Evolutionary conservation across 2,113 vertebrate genomes (phyloP), one percentile per base, ranked within the genome.

Genomic region (Barbus barbus): DNA sequence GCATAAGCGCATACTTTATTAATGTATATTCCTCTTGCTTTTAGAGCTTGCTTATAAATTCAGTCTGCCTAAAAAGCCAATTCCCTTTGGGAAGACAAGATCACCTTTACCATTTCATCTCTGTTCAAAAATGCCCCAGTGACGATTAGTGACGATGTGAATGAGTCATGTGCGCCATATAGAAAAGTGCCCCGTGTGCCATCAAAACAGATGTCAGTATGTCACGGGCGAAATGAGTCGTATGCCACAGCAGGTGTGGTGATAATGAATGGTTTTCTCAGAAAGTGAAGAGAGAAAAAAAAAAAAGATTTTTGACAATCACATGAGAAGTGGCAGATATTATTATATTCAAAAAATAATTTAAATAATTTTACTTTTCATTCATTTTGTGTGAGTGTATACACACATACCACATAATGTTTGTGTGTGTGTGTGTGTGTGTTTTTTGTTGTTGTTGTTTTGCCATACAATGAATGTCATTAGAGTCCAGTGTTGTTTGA

Each of bases 181-280:
- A 81, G 82, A 74, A 78, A 83, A 63, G 67, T 60, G 48, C 72
- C 60, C 48, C 26, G 46, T 53, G 67, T 9, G 4, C 22, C 80
- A 31, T 48, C 51, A 83, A 36, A 58, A 48, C 16, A 12, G 28
- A 84, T 76, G 51, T 71, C n/a, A 65, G 26, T 38, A 24, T 69
- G 31, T 58, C n/a, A 58, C 38, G 9, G 26, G 24, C 4, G 7
- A 73, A 61, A 26, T 75, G 51, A 69, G 26, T 48, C 1, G 48
- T 78, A 44, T 81, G 11, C 3, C 26, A 33, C 51, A 63, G 76
- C n/a, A 48, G 72, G 33, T 86, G 79, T 33, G 82, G 28, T 31
- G 7, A 63, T 73, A 87, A 87, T 44, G 63, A 82, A 75, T 24
- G 20, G 38, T 20, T 82, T 83, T 41, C 72, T 16, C 13, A 4